A percentile compares a stretch with the other conserved stretches of the same genome.
These are phyloP conservation scores for Epinephelus awoara DNA, from an alignment of 2,797 vertebrate species.

Conservation along the genomic window DNA sequence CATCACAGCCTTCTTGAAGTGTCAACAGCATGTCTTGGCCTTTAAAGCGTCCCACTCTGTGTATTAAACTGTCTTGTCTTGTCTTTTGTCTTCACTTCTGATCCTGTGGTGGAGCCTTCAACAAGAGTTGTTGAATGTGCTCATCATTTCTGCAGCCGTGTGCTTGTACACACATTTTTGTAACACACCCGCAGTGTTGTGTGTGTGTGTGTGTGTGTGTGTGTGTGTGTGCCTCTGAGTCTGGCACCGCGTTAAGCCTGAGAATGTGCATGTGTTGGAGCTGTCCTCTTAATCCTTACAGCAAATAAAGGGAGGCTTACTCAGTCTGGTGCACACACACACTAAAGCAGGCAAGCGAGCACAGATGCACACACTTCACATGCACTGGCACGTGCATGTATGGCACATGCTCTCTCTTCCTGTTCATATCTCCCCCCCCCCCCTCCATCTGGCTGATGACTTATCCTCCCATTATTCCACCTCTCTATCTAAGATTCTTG, in stretches of 20 bases:
- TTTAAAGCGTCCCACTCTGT: conserved; percentile 35
- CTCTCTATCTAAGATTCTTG: conserved; percentile 20
- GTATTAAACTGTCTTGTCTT: conserved; percentile 48
- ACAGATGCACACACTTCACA: conserved; percentile 63
- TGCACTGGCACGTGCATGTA: conserved; percentile 55
- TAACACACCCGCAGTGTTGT: conserved; percentile 41
- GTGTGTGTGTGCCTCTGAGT: conserved; percentile 43
- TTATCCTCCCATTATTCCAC: conserved; percentile 54
- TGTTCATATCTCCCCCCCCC: conserved; percentile 52
- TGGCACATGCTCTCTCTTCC: conserved; percentile 46
- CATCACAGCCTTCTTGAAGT: conserved; percentile 36
- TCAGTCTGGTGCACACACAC: conserved; percentile 72
- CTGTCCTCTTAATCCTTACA: conserved; percentile 80
- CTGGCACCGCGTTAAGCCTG: conserved; percentile 71
- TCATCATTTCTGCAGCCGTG: conserved; percentile 66
- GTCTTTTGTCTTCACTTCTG: conserved; percentile 48
- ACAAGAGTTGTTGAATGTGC: conserved; percentile 63
- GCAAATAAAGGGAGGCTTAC: conserved; percentile 82
- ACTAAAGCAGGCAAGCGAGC: conserved; percentile 55
- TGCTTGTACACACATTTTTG: conserved; percentile 47
- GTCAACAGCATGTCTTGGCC: conserved; percentile 50
- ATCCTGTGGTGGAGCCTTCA: conserved; percentile 61
- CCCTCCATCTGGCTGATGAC: conserved; percentile 61
- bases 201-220: too few relatives aligned
- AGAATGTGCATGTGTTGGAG: conserved; percentile 79